These are phyloP conservation scores for Paramormyrops hopkinsi DNA, from an alignment of 2,797 vertebrate species.

Conservation along the genomic window DNA sequence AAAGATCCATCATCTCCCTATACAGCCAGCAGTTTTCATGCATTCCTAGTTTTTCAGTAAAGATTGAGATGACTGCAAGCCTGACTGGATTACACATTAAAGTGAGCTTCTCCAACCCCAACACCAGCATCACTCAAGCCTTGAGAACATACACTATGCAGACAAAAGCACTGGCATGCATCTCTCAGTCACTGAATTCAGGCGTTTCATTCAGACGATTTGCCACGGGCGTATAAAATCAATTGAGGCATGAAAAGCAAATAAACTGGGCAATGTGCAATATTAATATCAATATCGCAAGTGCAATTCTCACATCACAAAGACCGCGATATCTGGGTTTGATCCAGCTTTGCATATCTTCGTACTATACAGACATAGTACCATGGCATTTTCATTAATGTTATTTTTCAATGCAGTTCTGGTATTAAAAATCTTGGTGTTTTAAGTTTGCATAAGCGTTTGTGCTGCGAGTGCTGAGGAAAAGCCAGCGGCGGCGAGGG, in stretches of 20 bases:
- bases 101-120: not conserved
- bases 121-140: not conserved
- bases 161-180: not conserved
- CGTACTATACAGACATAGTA: not conserved
- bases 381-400: not conserved
- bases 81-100: not conserved
- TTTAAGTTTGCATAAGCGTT: not conserved
- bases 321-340: not conserved
- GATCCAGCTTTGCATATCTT: not conserved
- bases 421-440: not conserved
- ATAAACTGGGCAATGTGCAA: not conserved
- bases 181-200: not conserved
- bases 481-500: not conserved
- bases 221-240: not conserved
- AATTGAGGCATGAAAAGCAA: not conserved
- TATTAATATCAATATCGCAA: not conserved
- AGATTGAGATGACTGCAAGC: not conserved
- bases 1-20: not conserved
- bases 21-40: not conserved
- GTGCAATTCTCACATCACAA: not conserved
- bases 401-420: not conserved
- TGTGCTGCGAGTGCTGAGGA: not conserved
- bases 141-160: not conserved
- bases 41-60: not conserved
- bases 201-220: not conserved